Conservation (phyloP, 2,888 invertebrate species). For the Synergus gifuensis region DNA sequence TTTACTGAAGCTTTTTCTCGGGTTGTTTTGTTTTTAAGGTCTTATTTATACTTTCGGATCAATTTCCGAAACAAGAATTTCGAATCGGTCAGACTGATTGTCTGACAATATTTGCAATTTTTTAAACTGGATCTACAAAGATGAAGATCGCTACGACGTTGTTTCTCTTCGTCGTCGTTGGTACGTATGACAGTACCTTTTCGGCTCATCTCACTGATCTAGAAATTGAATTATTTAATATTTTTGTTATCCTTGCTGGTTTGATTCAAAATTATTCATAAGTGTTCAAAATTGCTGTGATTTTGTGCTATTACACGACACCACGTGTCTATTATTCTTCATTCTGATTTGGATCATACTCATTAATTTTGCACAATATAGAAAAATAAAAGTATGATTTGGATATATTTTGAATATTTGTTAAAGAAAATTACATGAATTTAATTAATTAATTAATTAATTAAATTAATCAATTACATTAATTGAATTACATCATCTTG, state of each 20-base stretch:
- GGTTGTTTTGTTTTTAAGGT: background rate
- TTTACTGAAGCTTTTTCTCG: background rate
- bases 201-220: background rate
- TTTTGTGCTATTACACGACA: background rate
- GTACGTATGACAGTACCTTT: conserved; percentile 63
- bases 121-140: conserved; percentile 54
- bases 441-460: too few species aligned
- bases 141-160: conserved; percentile 73
- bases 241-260: background rate
- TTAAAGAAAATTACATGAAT: too few species aligned
- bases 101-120: conserved; percentile 43
- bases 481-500: background rate
- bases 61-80: conserved; percentile 8
- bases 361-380: background rate
- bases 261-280: background rate
- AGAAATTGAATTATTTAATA: background rate
- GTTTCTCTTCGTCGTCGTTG: conserved; percentile 72
- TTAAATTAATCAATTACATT: too few species aligned
- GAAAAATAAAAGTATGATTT: background rate
- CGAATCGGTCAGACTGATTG: conserved; percentile 31
- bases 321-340: background rate
- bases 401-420: background rate
- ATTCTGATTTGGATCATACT: background rate
- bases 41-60: background rate
- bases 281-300: background rate